phyloP scores from a whole-genome alignment of 1,140 invertebrate genomes.

The Pseudomyrmex concolor region DNA sequence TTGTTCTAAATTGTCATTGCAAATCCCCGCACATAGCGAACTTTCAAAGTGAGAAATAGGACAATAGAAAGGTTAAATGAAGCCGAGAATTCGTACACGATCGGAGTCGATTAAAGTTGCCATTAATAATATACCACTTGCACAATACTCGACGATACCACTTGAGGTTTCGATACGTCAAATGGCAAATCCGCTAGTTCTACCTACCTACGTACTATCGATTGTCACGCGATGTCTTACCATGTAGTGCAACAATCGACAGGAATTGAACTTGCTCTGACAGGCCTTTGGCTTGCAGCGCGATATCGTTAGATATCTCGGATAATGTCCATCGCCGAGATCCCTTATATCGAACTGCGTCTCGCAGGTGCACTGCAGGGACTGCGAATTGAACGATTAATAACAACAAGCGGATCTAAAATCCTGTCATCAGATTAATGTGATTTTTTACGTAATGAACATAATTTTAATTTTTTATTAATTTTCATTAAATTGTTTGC shows the following conservation, averaged over 20 bases:
- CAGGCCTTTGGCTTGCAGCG: conserved; percentile 65
- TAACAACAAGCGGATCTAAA: not conserved
- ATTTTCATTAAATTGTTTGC: too few species aligned
- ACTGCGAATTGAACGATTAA: conserved; percentile 37
- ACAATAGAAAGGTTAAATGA: not conserved
- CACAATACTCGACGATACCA: conserved; percentile 32
- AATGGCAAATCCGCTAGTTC: not conserved
- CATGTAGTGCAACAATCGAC: conserved; percentile 71
- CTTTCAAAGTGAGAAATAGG: not conserved
- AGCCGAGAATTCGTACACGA: conserved; percentile 18
- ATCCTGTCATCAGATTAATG: too few species aligned
- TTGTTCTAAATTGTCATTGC: not conserved
- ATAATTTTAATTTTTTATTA: too few species aligned
- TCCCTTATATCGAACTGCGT: conserved; percentile 68
- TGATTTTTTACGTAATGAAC: too few species aligned
- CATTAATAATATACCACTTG: conserved; percentile 7
- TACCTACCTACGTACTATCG: not conserved
- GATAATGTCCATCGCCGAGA: conserved; percentile 72
- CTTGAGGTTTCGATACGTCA: not conserved
- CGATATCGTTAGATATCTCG: conserved; percentile 70
- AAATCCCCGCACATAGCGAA: not conserved
- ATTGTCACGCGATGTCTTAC: conserved; percentile 55
- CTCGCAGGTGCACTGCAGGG: conserved; percentile 64
- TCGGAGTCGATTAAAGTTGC: conserved; percentile 37
- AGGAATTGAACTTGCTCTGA: conserved; percentile 68